These are phyloP conservation scores for Drosophila navojoa DNA, from an alignment of 1,140 invertebrate species.

Conservation along the genomic window DNA sequence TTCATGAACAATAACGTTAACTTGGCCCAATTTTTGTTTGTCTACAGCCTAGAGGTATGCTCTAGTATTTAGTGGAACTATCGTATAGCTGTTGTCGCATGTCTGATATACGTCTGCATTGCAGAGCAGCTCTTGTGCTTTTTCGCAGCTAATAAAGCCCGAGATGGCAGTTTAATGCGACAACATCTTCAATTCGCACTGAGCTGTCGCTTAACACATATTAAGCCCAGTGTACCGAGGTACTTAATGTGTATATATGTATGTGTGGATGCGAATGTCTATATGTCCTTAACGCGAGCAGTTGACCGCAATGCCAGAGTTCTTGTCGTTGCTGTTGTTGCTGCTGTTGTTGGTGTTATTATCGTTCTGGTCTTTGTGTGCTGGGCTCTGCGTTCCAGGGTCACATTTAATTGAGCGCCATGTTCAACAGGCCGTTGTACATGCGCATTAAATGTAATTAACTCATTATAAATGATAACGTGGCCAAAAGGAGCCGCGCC, in stretches of 20 bases:
- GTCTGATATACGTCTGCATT: too few species aligned
- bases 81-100: too few species aligned
- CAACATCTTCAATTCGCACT: conserved; percentile 60
- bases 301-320: conserved; percentile 45
- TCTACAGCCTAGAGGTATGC: neutral
- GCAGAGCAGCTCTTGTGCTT: conserved; percentile 2
- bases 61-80: neutral
- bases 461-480: conserved; percentile 82
- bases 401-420: conserved; percentile 75
- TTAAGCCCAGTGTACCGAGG: conserved; percentile 19
- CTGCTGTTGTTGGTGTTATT: conserved; percentile 21
- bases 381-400: conserved; percentile 52
- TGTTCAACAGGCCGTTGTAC: conserved; percentile 80
- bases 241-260: conserved; percentile 23
- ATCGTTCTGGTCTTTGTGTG: conserved; percentile 26
- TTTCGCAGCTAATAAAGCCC: conserved; percentile 61
- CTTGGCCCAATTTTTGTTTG: neutral
- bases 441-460: conserved; percentile 82
- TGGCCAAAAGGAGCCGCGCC: conserved; percentile 53
- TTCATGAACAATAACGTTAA: too few species aligned
- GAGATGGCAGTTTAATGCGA: conserved; percentile 59
- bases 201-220: conserved; percentile 38
- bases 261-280: neutral
- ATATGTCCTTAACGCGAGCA: conserved; percentile 10
- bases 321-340: conserved; percentile 42